A percentile compares a stretch with the other conserved stretches of the same genome.
Conservation (phyloP, 1,140 invertebrate species). For the Hyles euphorbiae region DNA sequence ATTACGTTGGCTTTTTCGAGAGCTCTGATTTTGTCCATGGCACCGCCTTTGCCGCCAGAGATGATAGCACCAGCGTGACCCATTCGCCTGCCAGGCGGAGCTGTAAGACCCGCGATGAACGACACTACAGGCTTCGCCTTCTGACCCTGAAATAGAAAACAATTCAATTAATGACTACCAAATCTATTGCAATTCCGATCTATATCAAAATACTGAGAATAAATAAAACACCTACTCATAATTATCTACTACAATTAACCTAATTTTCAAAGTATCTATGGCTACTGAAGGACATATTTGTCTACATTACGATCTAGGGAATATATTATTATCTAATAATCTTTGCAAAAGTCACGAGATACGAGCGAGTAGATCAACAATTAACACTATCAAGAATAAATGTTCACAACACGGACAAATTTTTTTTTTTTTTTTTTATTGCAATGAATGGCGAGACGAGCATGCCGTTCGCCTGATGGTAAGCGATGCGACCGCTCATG, state of each 20-base stretch:
- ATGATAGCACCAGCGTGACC: constrained; percentile 99
- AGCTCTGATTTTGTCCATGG: constrained; percentile 98
- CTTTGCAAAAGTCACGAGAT: background rate
- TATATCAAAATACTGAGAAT: no score
- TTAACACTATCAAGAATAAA: no score
- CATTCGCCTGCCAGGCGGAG: constrained; percentile 98
- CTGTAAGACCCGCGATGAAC: constrained; percentile 98
- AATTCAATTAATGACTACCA: background rate
- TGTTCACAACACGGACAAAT: no score
- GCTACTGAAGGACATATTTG: no score
- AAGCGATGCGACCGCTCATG: no score
- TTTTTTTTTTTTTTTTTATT: no score
- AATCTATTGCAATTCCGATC: no score
- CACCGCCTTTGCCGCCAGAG: constrained; percentile 98
- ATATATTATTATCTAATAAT: background rate
- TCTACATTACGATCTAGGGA: background rate
- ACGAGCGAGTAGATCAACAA: background rate
- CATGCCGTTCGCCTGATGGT: no score
- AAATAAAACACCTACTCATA: no score
- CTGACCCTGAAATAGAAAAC: constrained; percentile 81
- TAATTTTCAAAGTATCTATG: no score
- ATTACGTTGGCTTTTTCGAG: constrained; percentile 92
- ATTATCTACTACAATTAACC: no score
- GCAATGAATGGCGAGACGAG: no score
- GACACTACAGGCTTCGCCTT: constrained; percentile 99